These are phyloP conservation scores for Eilema griseolum DNA, from an alignment of 2,888 invertebrate genomes.

Conservation along the genomic window DNA sequence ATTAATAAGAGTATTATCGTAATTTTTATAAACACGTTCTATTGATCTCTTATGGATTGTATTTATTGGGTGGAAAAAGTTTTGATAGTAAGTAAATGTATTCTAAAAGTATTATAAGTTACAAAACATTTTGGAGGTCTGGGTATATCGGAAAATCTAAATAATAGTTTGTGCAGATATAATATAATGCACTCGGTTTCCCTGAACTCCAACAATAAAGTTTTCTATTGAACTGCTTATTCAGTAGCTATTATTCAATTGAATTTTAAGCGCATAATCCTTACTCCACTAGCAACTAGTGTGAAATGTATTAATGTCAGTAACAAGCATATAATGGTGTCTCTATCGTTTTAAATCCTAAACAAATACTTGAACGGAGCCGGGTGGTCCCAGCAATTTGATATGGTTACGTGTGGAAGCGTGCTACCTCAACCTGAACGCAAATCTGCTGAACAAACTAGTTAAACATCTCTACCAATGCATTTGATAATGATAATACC, in stretches of 20 bases:
- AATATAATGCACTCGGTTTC: too few relatives aligned
- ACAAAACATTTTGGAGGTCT: too few relatives aligned
- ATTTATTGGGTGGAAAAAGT: not conserved
- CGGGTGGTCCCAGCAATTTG: slow-evolving; percentile 1
- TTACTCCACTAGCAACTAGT: too few relatives aligned
- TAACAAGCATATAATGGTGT: not conserved
- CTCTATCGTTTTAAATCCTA: not conserved
- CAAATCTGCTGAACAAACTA: slow-evolving; percentile 4
- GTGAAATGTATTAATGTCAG: not conserved
- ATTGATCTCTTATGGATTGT: not conserved
- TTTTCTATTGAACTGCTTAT: too few relatives aligned
- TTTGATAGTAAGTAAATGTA: too few relatives aligned
- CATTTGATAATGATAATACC: not conserved
- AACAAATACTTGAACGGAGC: not conserved
- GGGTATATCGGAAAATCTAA: too few relatives aligned
- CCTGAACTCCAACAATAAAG: too few relatives aligned
- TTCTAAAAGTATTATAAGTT: not conserved
- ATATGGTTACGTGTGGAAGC: not conserved
- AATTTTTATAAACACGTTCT: not conserved
- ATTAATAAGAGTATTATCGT: not conserved
- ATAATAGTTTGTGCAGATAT: too few relatives aligned
- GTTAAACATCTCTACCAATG: not conserved
- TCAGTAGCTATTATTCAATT: not conserved
- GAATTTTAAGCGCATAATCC: too few relatives aligned
- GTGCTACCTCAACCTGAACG: not conserved